Evolutionary conservation across 2,888 invertebrate species (phyloP).

Genomic region (Himalopsyche kuldschensis): DNA sequence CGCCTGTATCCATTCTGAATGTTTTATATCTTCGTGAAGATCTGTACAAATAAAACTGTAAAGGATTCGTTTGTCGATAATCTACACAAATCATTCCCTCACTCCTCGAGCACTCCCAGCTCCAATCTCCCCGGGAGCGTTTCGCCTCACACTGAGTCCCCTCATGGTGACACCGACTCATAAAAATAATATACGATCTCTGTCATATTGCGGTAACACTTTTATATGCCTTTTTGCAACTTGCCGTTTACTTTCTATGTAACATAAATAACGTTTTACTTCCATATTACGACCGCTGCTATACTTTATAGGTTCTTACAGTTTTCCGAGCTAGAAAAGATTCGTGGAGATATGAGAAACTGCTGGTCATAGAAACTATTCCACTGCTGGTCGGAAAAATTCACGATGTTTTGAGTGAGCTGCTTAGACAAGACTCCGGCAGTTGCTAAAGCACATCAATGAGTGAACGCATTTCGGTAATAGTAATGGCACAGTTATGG

Average conservation of each 20-base stretch:
- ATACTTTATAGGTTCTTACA: slow-evolving; percentile 34
- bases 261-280: slow-evolving; percentile 39
- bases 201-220: slow-evolving; percentile 39
- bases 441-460: background rate
- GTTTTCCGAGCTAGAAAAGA: slow-evolving; percentile 24
- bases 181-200: slow-evolving; percentile 40
- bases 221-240: slow-evolving; percentile 36
- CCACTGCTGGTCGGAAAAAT: background rate
- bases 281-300: slow-evolving; percentile 35
- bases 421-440: background rate
- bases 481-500: background rate
- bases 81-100: background rate
- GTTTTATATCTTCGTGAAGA: too few relatives aligned
- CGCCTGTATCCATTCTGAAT: too few relatives aligned
- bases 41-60: background rate
- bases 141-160: background rate
- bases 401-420: background rate
- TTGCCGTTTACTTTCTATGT: slow-evolving; percentile 36
- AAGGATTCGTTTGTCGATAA: background rate
- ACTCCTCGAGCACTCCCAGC: background rate
- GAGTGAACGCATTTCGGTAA: background rate
- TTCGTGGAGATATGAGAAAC: slow-evolving; percentile 26
- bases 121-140: background rate
- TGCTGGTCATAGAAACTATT: background rate
- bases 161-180: slow-evolving; percentile 26